A percentile compares a stretch with the other conserved stretches of the same genome.
phyloP scores from a whole-genome alignment of 2,113 vertebrate genomes.

The Cathartes aura region DNA sequence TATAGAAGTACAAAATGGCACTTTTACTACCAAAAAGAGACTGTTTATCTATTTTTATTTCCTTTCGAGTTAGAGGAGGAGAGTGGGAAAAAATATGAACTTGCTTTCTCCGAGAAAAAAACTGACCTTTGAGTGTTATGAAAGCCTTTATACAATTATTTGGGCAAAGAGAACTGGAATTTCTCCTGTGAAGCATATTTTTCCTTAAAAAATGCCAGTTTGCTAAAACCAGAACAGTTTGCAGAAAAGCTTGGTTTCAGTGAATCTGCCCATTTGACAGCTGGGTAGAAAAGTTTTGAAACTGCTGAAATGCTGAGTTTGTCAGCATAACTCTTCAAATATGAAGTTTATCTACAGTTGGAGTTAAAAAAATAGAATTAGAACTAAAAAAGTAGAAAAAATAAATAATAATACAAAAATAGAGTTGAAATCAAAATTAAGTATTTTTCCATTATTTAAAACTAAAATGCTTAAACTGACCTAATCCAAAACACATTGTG shows the following conservation, averaged over 20 bases:
- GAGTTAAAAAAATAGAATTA: background rate
- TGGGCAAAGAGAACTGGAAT: slow-evolving; percentile 4
- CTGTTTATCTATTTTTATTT: background rate
- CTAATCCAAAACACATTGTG: background rate
- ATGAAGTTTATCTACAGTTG: background rate
- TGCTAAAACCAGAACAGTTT: background rate
- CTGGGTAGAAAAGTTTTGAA: background rate
- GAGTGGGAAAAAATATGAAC: background rate
- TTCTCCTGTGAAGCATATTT: background rate
- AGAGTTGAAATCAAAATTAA: background rate
- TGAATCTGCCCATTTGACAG: background rate
- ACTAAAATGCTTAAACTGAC: background rate
- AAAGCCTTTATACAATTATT: slow-evolving; percentile 30
- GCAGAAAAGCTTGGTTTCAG: background rate
- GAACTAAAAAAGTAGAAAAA: background rate
- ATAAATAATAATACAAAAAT: background rate
- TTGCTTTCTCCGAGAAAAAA: slow-evolving; percentile 6
- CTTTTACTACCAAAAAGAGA: background rate
- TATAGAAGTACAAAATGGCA: background rate
- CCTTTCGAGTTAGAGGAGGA: background rate
- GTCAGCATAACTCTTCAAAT: background rate
- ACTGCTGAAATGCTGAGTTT: background rate
- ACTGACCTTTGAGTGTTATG: slow-evolving; percentile 16
- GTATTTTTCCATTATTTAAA: background rate
- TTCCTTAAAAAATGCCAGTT: slow-evolving; percentile 37